Conservation (phyloP, 1,140 invertebrate genomes). For the Dendrolimus kikuchii region DNA sequence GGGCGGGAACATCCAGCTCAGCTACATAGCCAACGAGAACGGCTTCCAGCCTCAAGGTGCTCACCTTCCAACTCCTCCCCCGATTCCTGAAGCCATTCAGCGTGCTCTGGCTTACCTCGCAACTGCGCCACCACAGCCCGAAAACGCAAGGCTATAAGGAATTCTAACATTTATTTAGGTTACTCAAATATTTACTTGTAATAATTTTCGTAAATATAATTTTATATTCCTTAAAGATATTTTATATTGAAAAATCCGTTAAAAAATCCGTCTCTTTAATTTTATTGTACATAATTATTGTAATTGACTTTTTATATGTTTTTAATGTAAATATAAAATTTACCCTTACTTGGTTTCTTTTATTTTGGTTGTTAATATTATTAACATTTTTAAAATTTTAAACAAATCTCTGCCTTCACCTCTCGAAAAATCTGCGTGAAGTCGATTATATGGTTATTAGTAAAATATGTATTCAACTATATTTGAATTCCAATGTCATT, state of each 20-base stretch:
- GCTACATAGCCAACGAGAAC: slow-evolving; percentile 76
- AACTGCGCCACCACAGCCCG: slow-evolving; percentile 48
- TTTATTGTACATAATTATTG: slow-evolving; percentile 13
- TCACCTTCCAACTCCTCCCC: slow-evolving; percentile 78
- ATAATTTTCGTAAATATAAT: slow-evolving; percentile 5
- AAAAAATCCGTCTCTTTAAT: slow-evolving; percentile 8
- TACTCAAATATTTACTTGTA: slow-evolving; percentile 10
- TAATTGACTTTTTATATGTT: slow-evolving; percentile 6
- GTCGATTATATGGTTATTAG: too few relatives aligned
- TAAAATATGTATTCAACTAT: too few relatives aligned
- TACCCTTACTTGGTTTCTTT: background rate
- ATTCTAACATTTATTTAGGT: slow-evolving; percentile 7
- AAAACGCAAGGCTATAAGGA: slow-evolving; percentile 20
- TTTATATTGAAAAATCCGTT: too few relatives aligned
- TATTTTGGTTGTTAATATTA: too few relatives aligned
- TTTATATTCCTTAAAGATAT: slow-evolving; percentile 5
- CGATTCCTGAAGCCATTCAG: slow-evolving; percentile 77
- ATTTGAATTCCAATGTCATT: too few relatives aligned
- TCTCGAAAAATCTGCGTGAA: too few relatives aligned
- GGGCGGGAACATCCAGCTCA: slow-evolving; percentile 72
- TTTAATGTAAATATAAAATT: slow-evolving; percentile 10
- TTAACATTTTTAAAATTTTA: too few relatives aligned
- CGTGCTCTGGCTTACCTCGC: slow-evolving; percentile 71
- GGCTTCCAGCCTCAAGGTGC: slow-evolving; percentile 75
- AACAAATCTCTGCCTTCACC: too few relatives aligned